Evolutionary conservation across 2,888 invertebrate species (phyloP).

Genomic region (Ennomos fuscantarius): DNA sequence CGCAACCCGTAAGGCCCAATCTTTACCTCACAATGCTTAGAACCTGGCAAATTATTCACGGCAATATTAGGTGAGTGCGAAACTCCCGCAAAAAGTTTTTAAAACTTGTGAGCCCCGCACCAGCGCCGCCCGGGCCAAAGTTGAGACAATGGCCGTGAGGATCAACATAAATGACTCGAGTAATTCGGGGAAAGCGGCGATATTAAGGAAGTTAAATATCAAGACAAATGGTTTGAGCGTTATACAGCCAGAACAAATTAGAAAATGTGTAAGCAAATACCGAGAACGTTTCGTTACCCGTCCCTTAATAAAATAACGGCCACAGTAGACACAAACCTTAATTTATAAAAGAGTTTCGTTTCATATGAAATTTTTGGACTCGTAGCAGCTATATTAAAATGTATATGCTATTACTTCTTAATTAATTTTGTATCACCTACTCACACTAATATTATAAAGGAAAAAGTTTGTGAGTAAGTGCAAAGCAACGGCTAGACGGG

Average conservation of each 20-base stretch:
- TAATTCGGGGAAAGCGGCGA: conserved; percentile 31
- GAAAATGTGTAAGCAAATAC: conserved; percentile 19
- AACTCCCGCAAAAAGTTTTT: conserved; percentile 48
- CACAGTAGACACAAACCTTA: background rate
- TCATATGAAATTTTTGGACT: too few relatives aligned
- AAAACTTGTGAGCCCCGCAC: conserved; percentile 25
- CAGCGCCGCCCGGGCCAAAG: conserved; percentile 35
- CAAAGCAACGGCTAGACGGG: too few relatives aligned
- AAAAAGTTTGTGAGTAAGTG: too few relatives aligned
- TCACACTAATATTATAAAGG: conserved; percentile 1
- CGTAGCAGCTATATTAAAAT: too few relatives aligned
- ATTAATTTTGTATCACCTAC: too few relatives aligned
- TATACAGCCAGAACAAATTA: conserved; percentile 25
- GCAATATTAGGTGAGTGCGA: conserved; percentile 49
- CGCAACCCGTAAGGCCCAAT: conserved; percentile 56
- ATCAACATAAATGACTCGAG: conserved; percentile 34
- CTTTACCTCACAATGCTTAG: conserved; percentile 54
- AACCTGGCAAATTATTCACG: conserved; percentile 59
- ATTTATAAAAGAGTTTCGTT: background rate
- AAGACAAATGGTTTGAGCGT: conserved; percentile 30
- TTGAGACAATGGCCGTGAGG: conserved; percentile 43
- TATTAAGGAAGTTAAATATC: conserved; percentile 34
- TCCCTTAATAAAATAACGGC: background rate
- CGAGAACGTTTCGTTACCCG: conserved; percentile 7
- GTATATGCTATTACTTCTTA: too few relatives aligned